These are phyloP conservation scores for Pycnonotus jocosus DNA, from an alignment of 2,113 vertebrate species.

Conservation along the genomic window DNA sequence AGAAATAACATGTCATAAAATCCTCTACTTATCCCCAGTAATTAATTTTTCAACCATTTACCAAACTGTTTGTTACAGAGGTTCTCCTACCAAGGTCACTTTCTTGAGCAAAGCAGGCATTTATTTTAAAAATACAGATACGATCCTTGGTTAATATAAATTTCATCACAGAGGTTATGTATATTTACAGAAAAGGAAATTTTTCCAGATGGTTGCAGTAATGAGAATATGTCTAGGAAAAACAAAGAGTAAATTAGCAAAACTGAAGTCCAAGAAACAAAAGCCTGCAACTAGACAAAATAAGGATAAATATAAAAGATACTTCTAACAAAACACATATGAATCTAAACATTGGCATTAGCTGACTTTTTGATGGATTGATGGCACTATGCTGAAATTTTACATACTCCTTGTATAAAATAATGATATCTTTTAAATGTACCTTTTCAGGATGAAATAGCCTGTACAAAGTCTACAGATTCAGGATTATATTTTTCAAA, in stretches of 20 bases:
- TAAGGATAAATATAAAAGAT: not conserved
- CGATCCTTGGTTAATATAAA: not conserved
- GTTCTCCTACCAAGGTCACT: not conserved
- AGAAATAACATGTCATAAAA: not conserved
- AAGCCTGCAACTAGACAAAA: not conserved
- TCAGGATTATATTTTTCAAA: not conserved
- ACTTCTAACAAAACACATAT: not conserved
- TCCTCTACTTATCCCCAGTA: not conserved
- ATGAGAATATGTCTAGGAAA: not conserved
- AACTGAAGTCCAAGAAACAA: not conserved
- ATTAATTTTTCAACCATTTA: not conserved
- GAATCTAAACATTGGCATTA: not conserved
- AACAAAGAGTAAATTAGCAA: not conserved
- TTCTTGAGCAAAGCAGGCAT: not conserved
- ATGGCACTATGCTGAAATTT: not conserved
- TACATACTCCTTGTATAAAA: not conserved
- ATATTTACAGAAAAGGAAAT: not conserved
- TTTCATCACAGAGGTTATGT: not conserved
- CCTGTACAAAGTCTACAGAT: not conserved
- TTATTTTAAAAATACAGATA: not conserved
- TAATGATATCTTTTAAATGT: not conserved
- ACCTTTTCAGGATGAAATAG: not conserved
- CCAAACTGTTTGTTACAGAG: not conserved
- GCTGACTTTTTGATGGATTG: not conserved
- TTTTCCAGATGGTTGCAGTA: not conserved